These are phyloP conservation scores for Esox masquinongy DNA, from an alignment of 2,797 vertebrate species.

Conservation along the genomic window DNA sequence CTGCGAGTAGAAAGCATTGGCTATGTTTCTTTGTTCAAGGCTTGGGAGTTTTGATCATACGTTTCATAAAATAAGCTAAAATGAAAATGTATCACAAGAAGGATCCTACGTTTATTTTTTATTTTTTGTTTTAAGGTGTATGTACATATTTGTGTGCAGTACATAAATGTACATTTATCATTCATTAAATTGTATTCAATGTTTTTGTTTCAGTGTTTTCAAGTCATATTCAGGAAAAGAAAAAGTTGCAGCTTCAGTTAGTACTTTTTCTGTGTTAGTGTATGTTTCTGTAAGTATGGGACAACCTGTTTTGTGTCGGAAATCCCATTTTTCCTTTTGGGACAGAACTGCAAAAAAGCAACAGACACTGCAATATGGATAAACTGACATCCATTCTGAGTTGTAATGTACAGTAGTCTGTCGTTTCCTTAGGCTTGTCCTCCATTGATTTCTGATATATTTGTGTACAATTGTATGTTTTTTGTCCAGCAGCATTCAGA, in stretches of 20 bases:
- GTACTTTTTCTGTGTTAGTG: slow-evolving; percentile 47
- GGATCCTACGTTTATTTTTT: slow-evolving; percentile 33
- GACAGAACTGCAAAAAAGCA: slow-evolving; percentile 21
- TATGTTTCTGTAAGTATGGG: slow-evolving; percentile 35
- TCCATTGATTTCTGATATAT: slow-evolving; percentile 36
- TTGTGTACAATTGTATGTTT: slow-evolving; percentile 48
- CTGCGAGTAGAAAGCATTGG: slow-evolving; percentile 46
- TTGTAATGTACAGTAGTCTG: slow-evolving; percentile 9
- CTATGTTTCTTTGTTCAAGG: slow-evolving; percentile 40
- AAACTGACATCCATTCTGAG: slow-evolving; percentile 27
- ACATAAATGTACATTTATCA: slow-evolving; percentile 39
- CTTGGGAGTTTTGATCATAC: slow-evolving; percentile 42
- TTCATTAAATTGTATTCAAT: slow-evolving; percentile 44
- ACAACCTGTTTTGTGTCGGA: slow-evolving; percentile 22
- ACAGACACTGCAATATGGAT: slow-evolving; percentile 3
- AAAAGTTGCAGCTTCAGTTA: slow-evolving; percentile 61
- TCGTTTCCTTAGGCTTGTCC: slow-evolving; percentile 16
- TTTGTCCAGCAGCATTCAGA: slow-evolving; percentile 68
- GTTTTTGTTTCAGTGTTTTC: slow-evolving; percentile 62
- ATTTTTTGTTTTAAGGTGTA: slow-evolving; percentile 43
- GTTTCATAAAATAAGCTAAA: slow-evolving; percentile 51
- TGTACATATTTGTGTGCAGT: slow-evolving; percentile 51
- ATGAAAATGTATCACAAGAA: slow-evolving; percentile 47
- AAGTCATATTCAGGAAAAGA: slow-evolving; percentile 77
- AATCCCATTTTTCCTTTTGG: slow-evolving; percentile 16